Evolutionary conservation across 2,888 invertebrate species (phyloP), one percentile per base, ranked within the genome.

Genomic region (Tortrix viridana): DNA sequence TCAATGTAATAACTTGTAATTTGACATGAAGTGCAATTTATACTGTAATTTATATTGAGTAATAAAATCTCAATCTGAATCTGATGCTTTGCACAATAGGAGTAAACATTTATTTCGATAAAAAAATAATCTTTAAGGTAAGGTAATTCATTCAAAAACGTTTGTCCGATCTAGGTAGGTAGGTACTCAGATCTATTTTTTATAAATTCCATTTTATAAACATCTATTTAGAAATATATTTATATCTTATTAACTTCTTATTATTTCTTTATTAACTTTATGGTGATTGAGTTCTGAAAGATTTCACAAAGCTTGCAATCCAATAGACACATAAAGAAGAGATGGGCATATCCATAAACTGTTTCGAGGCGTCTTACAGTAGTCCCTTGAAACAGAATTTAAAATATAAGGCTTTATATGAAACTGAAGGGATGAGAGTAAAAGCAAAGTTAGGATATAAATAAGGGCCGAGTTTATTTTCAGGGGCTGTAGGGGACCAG

Each of bases 381-480:
- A 54, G 46, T 64, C 59, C 38, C 41, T 64, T 55, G 52, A 23
- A 61, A 65, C 41, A 47, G 26, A 60, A 52, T 54, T 64, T 52
- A 60, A 47, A 64, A 56, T 56, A 55, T 59, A 56, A 56, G 43
- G 32, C 52, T 60, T 63, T 66, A 44, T 56, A 49, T 60, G 54
- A 54, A 64, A 64, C 74, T 75, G 71, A 74, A 74, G 65, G 71
- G 71, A 69, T 66, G 70, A 71, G 73, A 71, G 71, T 80, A 77
- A 84, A 79, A 67, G 73, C 72, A 66, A 82, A 83, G 80, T 76
- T 76, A 72, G 66, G 70, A 72, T 74, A 78, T 84, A 85, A 86
- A 83, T 79, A 83, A 80, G 74, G 71, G 71, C 68, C 74, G 75
- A 78, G 72, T 75, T 79, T 78, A 74, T 73, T 79, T 72, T 77